phyloP scores from a whole-genome alignment of 2,888 invertebrate species.

The Eupithecia insigniata region DNA sequence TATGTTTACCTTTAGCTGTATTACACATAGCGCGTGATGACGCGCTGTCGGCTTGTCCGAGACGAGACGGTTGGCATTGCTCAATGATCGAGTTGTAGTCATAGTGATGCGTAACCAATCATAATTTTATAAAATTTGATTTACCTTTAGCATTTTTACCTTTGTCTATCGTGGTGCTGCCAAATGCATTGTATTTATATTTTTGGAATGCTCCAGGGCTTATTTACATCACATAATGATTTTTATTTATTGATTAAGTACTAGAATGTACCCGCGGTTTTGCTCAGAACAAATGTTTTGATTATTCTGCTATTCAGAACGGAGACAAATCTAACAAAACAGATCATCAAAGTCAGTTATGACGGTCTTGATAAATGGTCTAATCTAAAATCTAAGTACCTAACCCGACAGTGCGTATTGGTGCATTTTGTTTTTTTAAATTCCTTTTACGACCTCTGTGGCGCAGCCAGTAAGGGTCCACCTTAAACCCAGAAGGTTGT shows the following conservation, averaged over 20 bases:
- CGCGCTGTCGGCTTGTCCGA: slow-evolving; percentile 81
- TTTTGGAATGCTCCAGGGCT: background rate
- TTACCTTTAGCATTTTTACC: too few relatives aligned
- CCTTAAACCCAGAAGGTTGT: too few relatives aligned
- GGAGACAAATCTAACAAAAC: too few relatives aligned
- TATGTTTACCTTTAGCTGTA: slow-evolving; percentile 76
- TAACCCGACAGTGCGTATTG: too few relatives aligned
- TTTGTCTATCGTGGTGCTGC: background rate
- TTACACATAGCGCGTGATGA: slow-evolving; percentile 75
- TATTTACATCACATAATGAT: background rate
- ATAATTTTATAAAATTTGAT: slow-evolving; percentile 49
- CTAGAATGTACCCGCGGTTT: background rate
- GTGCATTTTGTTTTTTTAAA: too few relatives aligned
- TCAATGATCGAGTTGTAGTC: slow-evolving; percentile 82
- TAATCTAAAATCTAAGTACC: too few relatives aligned
- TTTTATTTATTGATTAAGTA: background rate
- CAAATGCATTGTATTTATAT: background rate
- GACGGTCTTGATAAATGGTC: too few relatives aligned
- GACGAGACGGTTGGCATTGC: slow-evolving; percentile 83
- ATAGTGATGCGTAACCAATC: slow-evolving; percentile 71
- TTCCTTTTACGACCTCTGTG: too few relatives aligned
- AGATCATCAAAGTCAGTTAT: too few relatives aligned
- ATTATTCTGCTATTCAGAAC: background rate
- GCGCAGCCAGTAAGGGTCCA: too few relatives aligned
- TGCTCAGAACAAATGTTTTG: background rate